Evolutionary conservation across 2,113 vertebrate species (phyloP), one percentile per base, ranked within the genome.

Genomic region (Oryzias melastigma): DNA sequence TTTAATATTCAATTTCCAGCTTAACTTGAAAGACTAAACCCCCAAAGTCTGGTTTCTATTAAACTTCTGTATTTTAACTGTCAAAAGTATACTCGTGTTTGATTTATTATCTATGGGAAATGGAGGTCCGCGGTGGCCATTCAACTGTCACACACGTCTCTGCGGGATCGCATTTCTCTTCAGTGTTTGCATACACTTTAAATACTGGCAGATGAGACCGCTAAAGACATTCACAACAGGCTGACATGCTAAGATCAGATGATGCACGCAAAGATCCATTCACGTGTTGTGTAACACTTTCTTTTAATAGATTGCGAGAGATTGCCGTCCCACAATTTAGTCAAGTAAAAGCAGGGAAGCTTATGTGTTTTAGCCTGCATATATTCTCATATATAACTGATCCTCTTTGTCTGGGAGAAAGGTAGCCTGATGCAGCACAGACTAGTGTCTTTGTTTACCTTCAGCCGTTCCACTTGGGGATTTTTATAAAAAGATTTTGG

Each of bases 401-500:
- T 59, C 54, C 52, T 66, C 8, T 19, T 14, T 71, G 50, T 64
- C 20, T 5, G 16, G 50, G 60, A 71, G 41, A 29, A 18, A 65
- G 40, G 52, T 75, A 73, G 17, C 71, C 22, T 48, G 53, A 75
- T 73, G 60, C 57, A 70, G 27, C 53, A 73, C 10, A 10, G 45
- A 68, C 59, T 73, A 42, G 57, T 74, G 29, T 54, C 58, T 12
- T 49, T 20, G 2, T 58, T 56, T 48, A 67, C 29, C 50, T 71
- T 73, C 68, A 55, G 46, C n/a, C 18, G 65, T 73, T 61, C 41
- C 55, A 68, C 63, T 54, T 12, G 44, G 64, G 58, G 49, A 70
- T 83, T 74, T 77, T 7, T 79, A 51, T 19, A 65, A 20, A 77
- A 87, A 59, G 77, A 83, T 87, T 85, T 83, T 25, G 13, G 55